phyloP scores from a whole-genome alignment of 2,113 vertebrate species.

The Polypterus bichir region DNA sequence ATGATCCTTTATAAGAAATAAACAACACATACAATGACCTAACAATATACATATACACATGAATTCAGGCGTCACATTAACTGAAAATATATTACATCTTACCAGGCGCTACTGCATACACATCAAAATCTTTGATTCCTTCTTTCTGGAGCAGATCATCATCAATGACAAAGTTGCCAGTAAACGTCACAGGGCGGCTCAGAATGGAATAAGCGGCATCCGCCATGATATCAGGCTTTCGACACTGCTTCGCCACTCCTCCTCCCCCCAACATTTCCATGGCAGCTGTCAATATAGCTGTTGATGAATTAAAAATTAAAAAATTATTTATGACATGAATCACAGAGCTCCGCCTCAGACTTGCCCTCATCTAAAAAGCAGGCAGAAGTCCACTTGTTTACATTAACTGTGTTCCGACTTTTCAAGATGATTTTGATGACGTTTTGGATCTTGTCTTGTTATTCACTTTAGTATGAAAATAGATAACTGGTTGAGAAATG shows the following conservation, averaged over 20 bases:
- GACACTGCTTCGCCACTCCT: constrained; percentile 70
- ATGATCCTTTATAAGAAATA: too few relatives aligned
- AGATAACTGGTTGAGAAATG: too few relatives aligned
- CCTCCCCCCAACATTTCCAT: constrained; percentile 87
- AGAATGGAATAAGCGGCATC: constrained; percentile 88
- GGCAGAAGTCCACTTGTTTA: too few relatives aligned
- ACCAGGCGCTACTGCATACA: constrained; percentile 85
- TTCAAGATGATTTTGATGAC: too few relatives aligned
- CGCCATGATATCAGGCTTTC: constrained; percentile 80
- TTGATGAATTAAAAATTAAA: not conserved
- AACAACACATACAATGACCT: too few relatives aligned
- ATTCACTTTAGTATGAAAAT: too few relatives aligned
- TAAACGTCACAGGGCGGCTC: constrained; percentile 63
- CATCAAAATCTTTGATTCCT: constrained; percentile 72
- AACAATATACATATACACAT: too few relatives aligned
- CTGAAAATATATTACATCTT: constrained; percentile 12
- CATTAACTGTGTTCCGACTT: too few relatives aligned
- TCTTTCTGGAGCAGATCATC: constrained; percentile 71
- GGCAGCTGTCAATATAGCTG: constrained; percentile 85
- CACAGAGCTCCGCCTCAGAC: too few relatives aligned
- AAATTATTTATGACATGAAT: too few relatives aligned
- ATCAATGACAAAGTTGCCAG: constrained; percentile 84
- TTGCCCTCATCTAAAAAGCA: too few relatives aligned
- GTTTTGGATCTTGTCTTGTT: too few relatives aligned
- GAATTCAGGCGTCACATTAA: not conserved